Evolutionary conservation across 1,140 invertebrate genomes (phyloP), one percentile per base, ranked within the genome.

Genomic region (Orius insidiosus): DNA sequence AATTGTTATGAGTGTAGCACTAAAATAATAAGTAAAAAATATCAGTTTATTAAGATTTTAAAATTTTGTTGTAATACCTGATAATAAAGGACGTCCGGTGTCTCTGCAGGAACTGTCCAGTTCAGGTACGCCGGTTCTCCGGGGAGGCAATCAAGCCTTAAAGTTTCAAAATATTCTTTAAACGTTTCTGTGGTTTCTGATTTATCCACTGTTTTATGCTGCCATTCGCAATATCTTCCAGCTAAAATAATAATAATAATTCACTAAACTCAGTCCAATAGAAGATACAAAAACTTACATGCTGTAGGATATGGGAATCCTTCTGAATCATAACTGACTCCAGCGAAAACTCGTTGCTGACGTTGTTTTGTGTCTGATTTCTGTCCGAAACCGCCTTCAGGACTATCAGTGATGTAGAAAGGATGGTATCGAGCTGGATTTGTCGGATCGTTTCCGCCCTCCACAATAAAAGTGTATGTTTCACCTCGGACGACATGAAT

Each of bases 1-100:
- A 70, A 61, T 89, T 84, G 46, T 78, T 84, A 63, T 93, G 86
- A 5, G 76, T 78, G 62, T 86, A 94, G 64, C 88, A 93, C 87
- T 96, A 70, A 68, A 40, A 48, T 45, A 18, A 34, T 47, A 24
- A 35, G n/a, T 34, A 39, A 18, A 30, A 44, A 18, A 36, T 14
- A 4, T 37, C 3, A 37, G 8, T 37, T 37, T 15, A 15, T 15
- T 37, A 4, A 4, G 9, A 13, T 37, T 37, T 37, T n/a, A n/a
- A n/a, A n/a, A 37, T 11, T 37, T 37, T 37, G 5, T 13, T 13
- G 8, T 4, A 37, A 37, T 64, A 92, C 87, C 74, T 92, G 87
- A 66, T 94, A 90, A 56, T 88, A 90, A 1, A 90, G 63, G 34
- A 78, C 56, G 61, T 85, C 74, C 0, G 86, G 85, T 0, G 85